These are phyloP conservation scores for fruit fly (Drosophila melanogaster) DNA, from an alignment of 1,140 invertebrate genomes.

Conservation along the genomic window DNA sequence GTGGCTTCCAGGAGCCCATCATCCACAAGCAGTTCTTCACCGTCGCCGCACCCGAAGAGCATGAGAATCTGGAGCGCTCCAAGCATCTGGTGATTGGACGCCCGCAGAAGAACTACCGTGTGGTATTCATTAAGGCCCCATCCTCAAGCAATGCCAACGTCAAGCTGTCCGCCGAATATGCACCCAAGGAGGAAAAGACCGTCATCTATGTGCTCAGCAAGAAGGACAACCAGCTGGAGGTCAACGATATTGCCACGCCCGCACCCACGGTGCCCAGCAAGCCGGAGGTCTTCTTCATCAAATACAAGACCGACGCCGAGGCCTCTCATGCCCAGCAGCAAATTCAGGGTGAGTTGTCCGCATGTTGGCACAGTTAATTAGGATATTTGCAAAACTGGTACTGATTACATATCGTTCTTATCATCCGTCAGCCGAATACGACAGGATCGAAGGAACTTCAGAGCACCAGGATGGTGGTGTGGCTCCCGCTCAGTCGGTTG, in stretches of 20 bases:
- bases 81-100: conserved; percentile 84
- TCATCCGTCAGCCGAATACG: conserved; percentile 70
- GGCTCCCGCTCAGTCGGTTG: conserved; percentile 77
- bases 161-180: conserved; percentile 77
- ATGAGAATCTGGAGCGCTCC: conserved; percentile 63
- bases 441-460: conserved; percentile 74
- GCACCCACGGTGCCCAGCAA: conserved; percentile 90
- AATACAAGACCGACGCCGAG: conserved; percentile 89
- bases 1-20: conserved; percentile 65
- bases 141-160: conserved; percentile 88
- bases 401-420: neutral
- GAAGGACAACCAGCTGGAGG: conserved; percentile 88
- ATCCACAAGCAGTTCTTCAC: conserved; percentile 81
- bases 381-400: neutral
- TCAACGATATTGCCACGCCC: conserved; percentile 89
- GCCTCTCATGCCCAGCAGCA: conserved; percentile 78
- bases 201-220: conserved; percentile 94
- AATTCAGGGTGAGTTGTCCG: conserved; percentile 71
- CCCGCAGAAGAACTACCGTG: conserved; percentile 93
- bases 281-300: conserved; percentile 91
- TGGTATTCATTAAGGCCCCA: conserved; percentile 94
- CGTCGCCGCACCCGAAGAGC: conserved; percentile 78
- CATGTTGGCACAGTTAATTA: neutral
- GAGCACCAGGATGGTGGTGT: conserved; percentile 76
- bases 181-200: conserved; percentile 91